Conservation (phyloP, 2,113 vertebrate species). For the Pituophis catenifer region DNA sequence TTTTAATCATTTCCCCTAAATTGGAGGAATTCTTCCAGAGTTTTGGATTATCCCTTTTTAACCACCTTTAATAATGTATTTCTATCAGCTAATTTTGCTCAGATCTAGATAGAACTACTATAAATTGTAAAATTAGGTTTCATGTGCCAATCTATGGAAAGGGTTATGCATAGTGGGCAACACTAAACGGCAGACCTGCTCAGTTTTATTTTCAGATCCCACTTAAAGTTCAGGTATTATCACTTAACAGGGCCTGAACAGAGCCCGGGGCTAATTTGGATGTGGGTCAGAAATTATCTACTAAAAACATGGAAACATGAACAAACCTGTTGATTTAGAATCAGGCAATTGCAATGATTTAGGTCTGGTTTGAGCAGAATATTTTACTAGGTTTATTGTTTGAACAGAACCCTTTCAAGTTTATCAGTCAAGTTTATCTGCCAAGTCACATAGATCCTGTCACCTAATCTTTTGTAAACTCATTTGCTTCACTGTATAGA, state of each 20-base stretch:
- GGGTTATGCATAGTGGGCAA: background rate
- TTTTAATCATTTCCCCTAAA: background rate
- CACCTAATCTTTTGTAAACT: constrained; percentile 27
- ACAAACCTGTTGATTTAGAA: constrained; percentile 11
- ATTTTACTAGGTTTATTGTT: constrained; percentile 4
- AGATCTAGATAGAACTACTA: background rate
- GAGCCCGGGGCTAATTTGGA: background rate
- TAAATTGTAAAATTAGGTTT: background rate
- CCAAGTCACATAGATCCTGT: constrained; percentile 4
- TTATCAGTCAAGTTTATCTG: constrained; percentile 5
- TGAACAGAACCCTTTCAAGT: constrained; percentile 8
- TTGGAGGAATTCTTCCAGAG: background rate
- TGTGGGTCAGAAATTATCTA: background rate
- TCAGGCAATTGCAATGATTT: background rate
- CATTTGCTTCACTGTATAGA: constrained; percentile 4
- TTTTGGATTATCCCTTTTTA: background rate
- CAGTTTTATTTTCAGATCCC: background rate
- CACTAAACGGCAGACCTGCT: background rate
- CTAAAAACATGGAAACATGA: constrained; percentile 14
- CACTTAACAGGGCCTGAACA: background rate
- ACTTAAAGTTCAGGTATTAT: background rate
- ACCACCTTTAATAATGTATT: background rate
- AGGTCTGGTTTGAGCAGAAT: background rate
- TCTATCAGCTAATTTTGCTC: background rate
- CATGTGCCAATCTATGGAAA: background rate